A percentile compares a stretch with the other conserved stretches of the same genome.
These are phyloP conservation scores for Notodonta ziczac DNA, from an alignment of 2,888 invertebrate genomes.

Conservation along the genomic window DNA sequence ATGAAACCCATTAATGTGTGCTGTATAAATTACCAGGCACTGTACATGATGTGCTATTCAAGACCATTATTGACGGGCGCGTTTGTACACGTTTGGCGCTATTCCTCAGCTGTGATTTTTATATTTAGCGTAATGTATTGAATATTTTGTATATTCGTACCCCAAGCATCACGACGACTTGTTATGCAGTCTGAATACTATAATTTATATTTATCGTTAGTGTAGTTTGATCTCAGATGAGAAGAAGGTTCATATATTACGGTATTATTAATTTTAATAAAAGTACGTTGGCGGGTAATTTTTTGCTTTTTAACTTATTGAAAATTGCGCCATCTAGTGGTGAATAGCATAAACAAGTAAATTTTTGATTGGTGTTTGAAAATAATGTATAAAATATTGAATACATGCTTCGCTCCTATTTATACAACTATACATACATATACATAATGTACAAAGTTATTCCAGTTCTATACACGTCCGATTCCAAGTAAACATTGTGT, in stretches of 20 bases:
- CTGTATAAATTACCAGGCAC: not conserved
- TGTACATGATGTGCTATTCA: constrained; percentile 13
- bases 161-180: not conserved
- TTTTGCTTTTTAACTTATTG: not conserved
- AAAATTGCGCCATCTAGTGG: constrained; percentile 27
- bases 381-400: constrained; percentile 36
- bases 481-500: constrained; percentile 38
- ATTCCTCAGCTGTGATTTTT: constrained; percentile 48
- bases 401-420: constrained; percentile 30
- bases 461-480: constrained; percentile 36
- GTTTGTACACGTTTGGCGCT: constrained; percentile 28
- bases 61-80: constrained; percentile 21
- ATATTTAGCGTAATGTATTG: constrained; percentile 34
- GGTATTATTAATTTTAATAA: not conserved
- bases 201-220: not conserved
- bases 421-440: constrained; percentile 33
- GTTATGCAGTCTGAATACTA: not conserved
- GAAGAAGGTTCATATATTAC: not conserved
- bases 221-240: not conserved
- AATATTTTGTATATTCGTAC: constrained; percentile 38
- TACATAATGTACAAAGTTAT: constrained; percentile 47
- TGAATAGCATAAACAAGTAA: not conserved
- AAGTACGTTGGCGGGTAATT: not conserved
- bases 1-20: not conserved
- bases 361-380: constrained; percentile 2